These are phyloP conservation scores for Cataglyphis albicans DNA, from an alignment of 2,888 invertebrate genomes.

Conservation along the genomic window DNA sequence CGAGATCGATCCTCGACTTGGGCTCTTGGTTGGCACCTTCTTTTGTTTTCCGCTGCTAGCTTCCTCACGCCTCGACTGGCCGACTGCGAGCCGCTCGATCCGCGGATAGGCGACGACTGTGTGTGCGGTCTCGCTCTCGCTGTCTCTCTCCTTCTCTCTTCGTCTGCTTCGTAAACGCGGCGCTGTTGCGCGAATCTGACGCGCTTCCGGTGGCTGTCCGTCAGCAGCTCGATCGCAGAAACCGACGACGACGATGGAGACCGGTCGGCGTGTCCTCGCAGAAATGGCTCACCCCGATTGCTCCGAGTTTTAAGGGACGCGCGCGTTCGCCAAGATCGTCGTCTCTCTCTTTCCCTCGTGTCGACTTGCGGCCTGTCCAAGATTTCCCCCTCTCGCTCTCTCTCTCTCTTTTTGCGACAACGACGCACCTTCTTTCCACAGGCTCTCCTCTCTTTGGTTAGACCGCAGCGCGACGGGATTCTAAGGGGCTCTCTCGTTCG, in stretches of 20 bases:
- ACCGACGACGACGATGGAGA: constrained; percentile 70
- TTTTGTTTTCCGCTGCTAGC: constrained; percentile 53
- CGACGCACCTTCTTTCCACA: constrained; percentile 75
- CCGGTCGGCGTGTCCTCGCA: constrained; percentile 71
- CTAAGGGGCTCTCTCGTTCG: constrained; percentile 71
- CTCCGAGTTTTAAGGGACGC: constrained; percentile 75
- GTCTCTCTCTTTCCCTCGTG: constrained; percentile 61
- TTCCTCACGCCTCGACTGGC: constrained; percentile 53
- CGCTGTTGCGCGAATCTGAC: constrained; percentile 69
- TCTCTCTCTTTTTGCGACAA: constrained; percentile 57
- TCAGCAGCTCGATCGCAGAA: constrained; percentile 70
- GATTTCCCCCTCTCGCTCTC: constrained; percentile 59
- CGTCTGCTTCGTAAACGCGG: constrained; percentile 67
- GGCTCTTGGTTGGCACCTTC: constrained; percentile 38
- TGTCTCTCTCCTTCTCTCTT: constrained; percentile 56
- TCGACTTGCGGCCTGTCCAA: constrained; percentile 67
- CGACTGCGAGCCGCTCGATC: constrained; percentile 55
- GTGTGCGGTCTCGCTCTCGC: constrained; percentile 62
- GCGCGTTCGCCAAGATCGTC: constrained; percentile 61
- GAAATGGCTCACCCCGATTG: constrained; percentile 74
- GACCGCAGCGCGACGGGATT: constrained; percentile 69
- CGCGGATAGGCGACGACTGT: constrained; percentile 59
- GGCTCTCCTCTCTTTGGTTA: constrained; percentile 75
- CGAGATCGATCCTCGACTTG: constrained; percentile 60
- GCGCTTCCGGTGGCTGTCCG: constrained; percentile 70